Percentiles rank a stretch among this genome's conserved stretches.
Conservation (phyloP, 2,888 invertebrate species). For the Phanerotoma sp. region DNA sequence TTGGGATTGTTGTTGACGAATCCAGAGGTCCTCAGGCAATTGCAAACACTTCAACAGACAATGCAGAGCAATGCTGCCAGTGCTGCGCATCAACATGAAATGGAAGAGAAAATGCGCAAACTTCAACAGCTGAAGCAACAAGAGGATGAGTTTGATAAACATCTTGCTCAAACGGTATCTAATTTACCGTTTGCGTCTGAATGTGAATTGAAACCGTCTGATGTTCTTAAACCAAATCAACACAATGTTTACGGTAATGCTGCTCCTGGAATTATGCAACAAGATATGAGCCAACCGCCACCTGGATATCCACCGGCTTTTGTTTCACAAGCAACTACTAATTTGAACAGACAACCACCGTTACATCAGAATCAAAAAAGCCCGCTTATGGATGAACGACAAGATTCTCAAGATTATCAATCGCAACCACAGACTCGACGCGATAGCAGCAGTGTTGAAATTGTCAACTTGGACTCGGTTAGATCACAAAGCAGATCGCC, state of each 20-base stretch:
- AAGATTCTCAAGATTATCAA: constrained; percentile 45
- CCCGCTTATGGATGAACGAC: constrained; percentile 52
- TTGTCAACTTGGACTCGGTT: constrained; percentile 53
- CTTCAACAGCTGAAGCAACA: constrained; percentile 71
- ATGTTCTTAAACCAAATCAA: constrained; percentile 49
- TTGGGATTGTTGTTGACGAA: constrained; percentile 52
- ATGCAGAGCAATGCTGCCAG: constrained; percentile 48
- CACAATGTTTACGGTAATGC: constrained; percentile 37
- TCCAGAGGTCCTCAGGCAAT: constrained; percentile 69
- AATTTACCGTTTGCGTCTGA: constrained; percentile 68
- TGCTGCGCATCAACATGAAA: constrained; percentile 66
- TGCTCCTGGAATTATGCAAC: constrained; percentile 45
- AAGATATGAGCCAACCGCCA: constrained; percentile 61
- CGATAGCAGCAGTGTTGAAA: constrained; percentile 55
- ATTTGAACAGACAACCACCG: constrained; percentile 44
- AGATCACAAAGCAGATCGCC: constrained; percentile 55
- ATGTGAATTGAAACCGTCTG: constrained; percentile 64
- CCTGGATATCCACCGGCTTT: constrained; percentile 60
- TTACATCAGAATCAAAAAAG: constrained; percentile 48
- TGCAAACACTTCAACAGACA: constrained; percentile 73
- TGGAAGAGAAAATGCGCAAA: constrained; percentile 70
- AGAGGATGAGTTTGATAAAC: constrained; percentile 75
- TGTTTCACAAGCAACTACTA: constrained; percentile 49
- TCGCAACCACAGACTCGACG: constrained; percentile 44
- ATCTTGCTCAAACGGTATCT: constrained; percentile 73